Conservation (phyloP, 2,113 vertebrate genomes). For the Ageneiosus marmoratus region DNA sequence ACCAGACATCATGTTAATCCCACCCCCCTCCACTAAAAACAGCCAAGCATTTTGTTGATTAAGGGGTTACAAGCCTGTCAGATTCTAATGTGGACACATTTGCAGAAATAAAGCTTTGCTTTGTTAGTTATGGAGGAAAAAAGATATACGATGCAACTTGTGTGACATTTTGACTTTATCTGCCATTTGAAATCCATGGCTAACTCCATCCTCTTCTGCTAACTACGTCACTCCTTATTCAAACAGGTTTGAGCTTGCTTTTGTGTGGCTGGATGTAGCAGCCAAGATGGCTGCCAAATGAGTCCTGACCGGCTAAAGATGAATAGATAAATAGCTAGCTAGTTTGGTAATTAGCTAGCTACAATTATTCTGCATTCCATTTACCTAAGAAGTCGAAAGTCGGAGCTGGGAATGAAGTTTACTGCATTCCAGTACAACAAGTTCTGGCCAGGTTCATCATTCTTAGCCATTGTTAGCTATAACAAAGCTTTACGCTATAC, state of each 20-base stretch:
- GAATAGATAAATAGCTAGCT: background rate
- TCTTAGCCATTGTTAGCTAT: too few relatives aligned
- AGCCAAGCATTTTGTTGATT: background rate
- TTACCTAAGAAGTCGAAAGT: too few relatives aligned
- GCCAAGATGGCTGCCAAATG: background rate
- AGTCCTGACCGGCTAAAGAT: background rate
- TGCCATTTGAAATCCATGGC: background rate
- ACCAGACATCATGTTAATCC: background rate
- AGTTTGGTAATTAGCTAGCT: background rate
- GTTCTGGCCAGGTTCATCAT: too few relatives aligned
- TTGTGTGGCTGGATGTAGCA: background rate
- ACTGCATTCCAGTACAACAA: too few relatives aligned
- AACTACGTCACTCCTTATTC: background rate
- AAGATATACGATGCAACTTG: background rate
- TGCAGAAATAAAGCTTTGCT: background rate
- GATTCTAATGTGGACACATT: background rate
- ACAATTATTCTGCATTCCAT: background rate
- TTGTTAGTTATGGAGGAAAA: background rate
- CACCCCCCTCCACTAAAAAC: background rate
- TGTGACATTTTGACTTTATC: too few relatives aligned
- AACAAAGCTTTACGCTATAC: too few relatives aligned
- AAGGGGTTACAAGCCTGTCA: background rate
- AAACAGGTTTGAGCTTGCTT: background rate
- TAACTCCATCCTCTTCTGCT: background rate
- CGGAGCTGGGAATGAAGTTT: too few relatives aligned